These are phyloP conservation scores for Myotis findleyi DNA, from an alignment of 2,797 vertebrate species.

Conservation along the genomic window DNA sequence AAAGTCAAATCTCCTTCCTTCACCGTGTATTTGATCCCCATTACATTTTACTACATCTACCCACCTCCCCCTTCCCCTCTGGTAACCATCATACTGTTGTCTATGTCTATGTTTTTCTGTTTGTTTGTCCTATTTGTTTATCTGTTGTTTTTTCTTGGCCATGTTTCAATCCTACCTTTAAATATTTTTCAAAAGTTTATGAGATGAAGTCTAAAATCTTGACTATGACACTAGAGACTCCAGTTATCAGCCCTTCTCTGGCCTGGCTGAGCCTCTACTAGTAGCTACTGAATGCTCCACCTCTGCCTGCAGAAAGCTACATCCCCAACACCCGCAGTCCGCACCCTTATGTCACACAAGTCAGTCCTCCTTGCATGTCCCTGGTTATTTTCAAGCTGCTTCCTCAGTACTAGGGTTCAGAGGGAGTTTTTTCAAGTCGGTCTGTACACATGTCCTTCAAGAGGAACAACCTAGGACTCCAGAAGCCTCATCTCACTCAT, in stretches of 20 bases:
- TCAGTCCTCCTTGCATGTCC: neutral
- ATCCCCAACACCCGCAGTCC: rapidly evolving
- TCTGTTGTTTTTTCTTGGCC: neutral
- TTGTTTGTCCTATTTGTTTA: neutral
- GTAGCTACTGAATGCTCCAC: neutral
- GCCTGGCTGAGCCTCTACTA: neutral
- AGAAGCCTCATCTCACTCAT: neutral
- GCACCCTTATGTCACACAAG: neutral
- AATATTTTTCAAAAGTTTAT: neutral
- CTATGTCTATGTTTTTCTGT: neutral
- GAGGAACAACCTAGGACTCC: neutral
- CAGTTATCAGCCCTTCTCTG: neutral
- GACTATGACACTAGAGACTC: neutral
- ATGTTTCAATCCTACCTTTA: neutral
- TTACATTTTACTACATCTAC: neutral
- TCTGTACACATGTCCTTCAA: too few species aligned
- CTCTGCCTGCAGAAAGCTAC: neutral
- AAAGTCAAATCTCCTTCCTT: neutral
- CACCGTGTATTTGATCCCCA: neutral
- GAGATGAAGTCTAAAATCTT: neutral
- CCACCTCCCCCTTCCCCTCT: neutral
- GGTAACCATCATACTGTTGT: neutral
- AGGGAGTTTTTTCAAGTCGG: neutral
- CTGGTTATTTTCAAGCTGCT: neutral
- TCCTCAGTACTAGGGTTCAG: neutral